These are phyloP conservation scores for Oscheius myriophilus DNA, from an alignment of 2,888 invertebrate genomes.

Conservation along the genomic window DNA sequence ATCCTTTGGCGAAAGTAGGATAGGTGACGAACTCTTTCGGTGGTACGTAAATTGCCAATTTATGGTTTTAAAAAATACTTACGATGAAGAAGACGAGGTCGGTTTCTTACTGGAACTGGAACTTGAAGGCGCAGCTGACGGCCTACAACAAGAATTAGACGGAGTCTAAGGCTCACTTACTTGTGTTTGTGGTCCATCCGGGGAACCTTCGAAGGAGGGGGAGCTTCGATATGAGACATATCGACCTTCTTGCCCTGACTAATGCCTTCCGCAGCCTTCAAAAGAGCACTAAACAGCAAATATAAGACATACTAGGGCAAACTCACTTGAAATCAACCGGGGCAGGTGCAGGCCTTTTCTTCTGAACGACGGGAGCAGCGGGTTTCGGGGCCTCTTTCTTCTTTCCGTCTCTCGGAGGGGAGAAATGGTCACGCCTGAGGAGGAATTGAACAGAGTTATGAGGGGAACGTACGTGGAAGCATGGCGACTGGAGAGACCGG, in stretches of 20 bases:
- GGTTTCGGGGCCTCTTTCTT: slow-evolving; percentile 27
- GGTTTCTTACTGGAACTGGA: too few relatives aligned
- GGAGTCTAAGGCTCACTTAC: too few relatives aligned
- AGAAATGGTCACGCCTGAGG: slow-evolving; percentile 47
- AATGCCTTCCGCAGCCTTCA: slow-evolving; percentile 38
- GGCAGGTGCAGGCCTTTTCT: slow-evolving; percentile 44
- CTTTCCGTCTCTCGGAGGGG: slow-evolving; percentile 42
- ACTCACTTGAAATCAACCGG: slow-evolving; percentile 45
- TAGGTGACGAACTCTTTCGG: too few relatives aligned
- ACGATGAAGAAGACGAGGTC: too few relatives aligned
- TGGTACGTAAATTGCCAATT: too few relatives aligned
- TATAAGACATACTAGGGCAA: neutral
- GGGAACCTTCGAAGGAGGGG: slow-evolving; percentile 5
- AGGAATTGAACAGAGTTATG: too few relatives aligned
- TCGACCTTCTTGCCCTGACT: slow-evolving; percentile 24
- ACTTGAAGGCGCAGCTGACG: too few relatives aligned
- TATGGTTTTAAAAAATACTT: too few relatives aligned
- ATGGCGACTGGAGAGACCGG: slow-evolving; percentile 48
- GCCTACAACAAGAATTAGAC: too few relatives aligned
- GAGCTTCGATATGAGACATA: neutral
- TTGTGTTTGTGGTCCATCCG: neutral
- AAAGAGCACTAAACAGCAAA: slow-evolving; percentile 33
- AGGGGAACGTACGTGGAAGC: slow-evolving; percentile 36
- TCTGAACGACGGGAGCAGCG: slow-evolving; percentile 27
- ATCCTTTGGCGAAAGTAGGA: too few relatives aligned